Percentiles rank a stretch among this genome's conserved stretches.
phyloP scores from a whole-genome alignment of 2,888 invertebrate genomes.

The Drosophila anomelani region DNA sequence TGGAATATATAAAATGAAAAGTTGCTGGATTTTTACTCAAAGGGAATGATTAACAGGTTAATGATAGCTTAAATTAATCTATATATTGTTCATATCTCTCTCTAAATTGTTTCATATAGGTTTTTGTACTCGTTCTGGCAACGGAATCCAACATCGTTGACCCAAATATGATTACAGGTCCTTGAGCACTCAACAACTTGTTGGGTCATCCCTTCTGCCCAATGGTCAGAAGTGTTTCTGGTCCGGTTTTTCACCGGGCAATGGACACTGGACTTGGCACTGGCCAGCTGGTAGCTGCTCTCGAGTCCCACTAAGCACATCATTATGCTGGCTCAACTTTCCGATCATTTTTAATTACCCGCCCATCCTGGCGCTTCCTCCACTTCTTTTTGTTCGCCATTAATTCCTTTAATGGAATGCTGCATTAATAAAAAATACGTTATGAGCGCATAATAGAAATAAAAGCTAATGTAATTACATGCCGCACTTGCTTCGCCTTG shows the following conservation, averaged over 20 bases:
- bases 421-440: conserved; percentile 66
- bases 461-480: conserved; percentile 72
- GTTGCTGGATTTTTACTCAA: not conserved
- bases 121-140: conserved; percentile 7
- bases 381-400: conserved; percentile 29
- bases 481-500: conserved; percentile 50
- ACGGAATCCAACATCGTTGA: conserved; percentile 28
- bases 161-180: conserved; percentile 41
- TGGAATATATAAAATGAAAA: not conserved
- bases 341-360: conserved; percentile 70
- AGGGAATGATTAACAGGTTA: not conserved
- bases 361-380: conserved; percentile 4
- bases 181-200: conserved; percentile 42
- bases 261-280: conserved; percentile 18
- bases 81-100: not conserved
- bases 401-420: conserved; percentile 65
- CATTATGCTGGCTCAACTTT: conserved; percentile 60
- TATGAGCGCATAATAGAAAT: conserved; percentile 68
- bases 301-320: conserved; percentile 47
- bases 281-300: conserved; percentile 29
- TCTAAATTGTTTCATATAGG: not conserved
- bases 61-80: not conserved
- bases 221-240: conserved; percentile 38
- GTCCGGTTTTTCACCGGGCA: conserved; percentile 24
- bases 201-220: conserved; percentile 49